Base-by-base conservation (phyloP, 2,797 vertebrate species). In the Erithacus rubecula region DNA sequence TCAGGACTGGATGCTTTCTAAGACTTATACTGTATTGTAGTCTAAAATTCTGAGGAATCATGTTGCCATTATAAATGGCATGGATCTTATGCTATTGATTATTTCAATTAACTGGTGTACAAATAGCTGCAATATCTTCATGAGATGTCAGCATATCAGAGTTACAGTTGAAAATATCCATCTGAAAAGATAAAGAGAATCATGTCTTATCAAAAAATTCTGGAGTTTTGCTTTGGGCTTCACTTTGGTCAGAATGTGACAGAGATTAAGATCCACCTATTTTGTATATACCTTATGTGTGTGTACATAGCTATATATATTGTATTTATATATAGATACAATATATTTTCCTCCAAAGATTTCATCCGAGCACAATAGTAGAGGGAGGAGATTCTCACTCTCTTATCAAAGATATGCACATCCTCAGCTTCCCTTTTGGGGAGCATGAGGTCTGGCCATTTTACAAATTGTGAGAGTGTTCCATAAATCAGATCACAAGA, bases 271-370 rank as follows among this genome's bases (percentile, higher is more conserved):
- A 34, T 51, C 18, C 22, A 24, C 4, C 23, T 34, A 16, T 52
- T 70, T 67, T 56, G 7, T 10, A 21, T 14, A 18, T 41, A 30
- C 34, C 14, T 44, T 26, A 3, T 49, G 3, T 14, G 3, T 10
- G 4, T 23, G 51, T 52, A 4, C 47, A 9, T 43, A 5, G 26
- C 1, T 30, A 11, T 29, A 14, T 19, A 36, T 6, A 18, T 1
- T 43, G 5, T 19, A 41, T 82, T 63, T 82, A 32, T 82, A 20
- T 17, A 53, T 1, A 75, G 17, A 75, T 34, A 30, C 5, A 37
- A 26, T 17, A 5, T 22, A 32, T 80, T 80, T 78, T 10, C 4
- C 6, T 13, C 9, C 7, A 59, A n/a, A 52, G 47, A n/a, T 70
- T 80, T 80, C 5, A 24, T n/a, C 32, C 19, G 3, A 5, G 29